Evolutionary conservation across 2,113 vertebrate genomes (phyloP).

Genomic region (Dascyllus trimaculatus): DNA sequence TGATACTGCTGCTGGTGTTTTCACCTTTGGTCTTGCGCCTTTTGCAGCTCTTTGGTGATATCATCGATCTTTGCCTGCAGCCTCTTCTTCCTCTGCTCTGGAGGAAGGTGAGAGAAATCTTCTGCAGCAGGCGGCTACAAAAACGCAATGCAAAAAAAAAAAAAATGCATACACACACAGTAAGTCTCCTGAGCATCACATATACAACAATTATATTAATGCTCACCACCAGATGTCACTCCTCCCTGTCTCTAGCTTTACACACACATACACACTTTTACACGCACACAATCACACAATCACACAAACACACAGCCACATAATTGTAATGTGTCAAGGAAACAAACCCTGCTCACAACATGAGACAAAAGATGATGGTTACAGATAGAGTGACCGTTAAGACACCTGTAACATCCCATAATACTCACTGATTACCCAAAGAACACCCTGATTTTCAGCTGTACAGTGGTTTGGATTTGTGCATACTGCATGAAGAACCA

Average conservation of each 20-base stretch:
- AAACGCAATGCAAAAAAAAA: constrained; percentile 37
- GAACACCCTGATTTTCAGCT: background rate
- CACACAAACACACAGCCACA: background rate
- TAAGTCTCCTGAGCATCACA: background rate
- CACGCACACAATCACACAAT: background rate
- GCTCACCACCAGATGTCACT: constrained; percentile 60
- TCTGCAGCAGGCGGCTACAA: constrained; percentile 68
- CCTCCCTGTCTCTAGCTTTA: constrained; percentile 3
- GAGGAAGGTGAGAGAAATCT: constrained; percentile 83
- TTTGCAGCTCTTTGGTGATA: constrained; percentile 92
- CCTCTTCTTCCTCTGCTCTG: constrained; percentile 82
- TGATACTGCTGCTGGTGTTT: background rate
- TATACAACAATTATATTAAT: background rate
- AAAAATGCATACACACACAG: constrained; percentile 11
- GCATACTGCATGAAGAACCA: background rate
- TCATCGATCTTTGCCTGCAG: constrained; percentile 85
- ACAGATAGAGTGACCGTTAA: background rate
- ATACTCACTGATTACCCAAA: background rate
- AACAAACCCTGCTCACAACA: background rate
- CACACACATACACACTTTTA: background rate
- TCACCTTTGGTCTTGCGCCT: constrained; percentile 93
- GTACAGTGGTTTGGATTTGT: background rate
- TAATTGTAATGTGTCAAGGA: background rate
- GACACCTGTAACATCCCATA: background rate
- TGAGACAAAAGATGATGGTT: background rate